Base-by-base conservation (phyloP, 2,797 vertebrate species). In the Hippocampus kuda region DNA sequence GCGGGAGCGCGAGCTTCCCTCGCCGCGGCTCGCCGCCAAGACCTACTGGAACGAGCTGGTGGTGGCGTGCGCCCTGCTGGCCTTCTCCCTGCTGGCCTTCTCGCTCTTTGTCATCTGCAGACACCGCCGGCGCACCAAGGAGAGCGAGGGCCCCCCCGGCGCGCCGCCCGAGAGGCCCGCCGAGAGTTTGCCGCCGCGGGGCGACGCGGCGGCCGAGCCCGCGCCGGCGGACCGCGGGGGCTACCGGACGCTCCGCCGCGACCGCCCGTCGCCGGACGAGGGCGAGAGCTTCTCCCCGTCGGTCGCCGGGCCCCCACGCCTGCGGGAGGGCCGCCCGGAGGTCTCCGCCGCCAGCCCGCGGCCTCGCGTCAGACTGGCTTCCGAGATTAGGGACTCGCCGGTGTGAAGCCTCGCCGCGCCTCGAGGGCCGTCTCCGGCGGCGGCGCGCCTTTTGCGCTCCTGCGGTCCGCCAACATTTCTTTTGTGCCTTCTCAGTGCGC, bases 21-120 rank as follows among this genome's bases (percentile, higher is more conserved):
- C 89, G 0, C 88, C 91, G 0, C 90, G 88, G 79, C 83, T 91
- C 53, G 85, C 88, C 0, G 89, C 89, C 68, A 95, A 93, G 84
- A 94, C 92, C 49, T 99, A 98, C 89, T 97, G 95, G 96, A 95
- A 93, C 0, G 96, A 99, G 85, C 93, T 98, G 78, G 88, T 99
- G 38, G 91, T 95, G 69, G 95, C 98, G 84, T 95, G 93, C 0
- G 79, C 87, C 13, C 92, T 98, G 13, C 93, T 99, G 0, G 93
- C 81, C 0, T 79, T 92, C 0, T 90, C 92, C 0, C 67, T 95
- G 51, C 79, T 94, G 0, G 87, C 93, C 56, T 88, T 97, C 69
- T 84, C 90, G 2, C 76, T 98, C 5, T 94, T 97, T 8, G 80
- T 94, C 34, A 84, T 95, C 63, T 95, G 94, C 81, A 90, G 93